Evolutionary conservation across 2,888 invertebrate genomes (phyloP), one percentile per base, ranked within the genome.

Genomic region (Alloscopus bannaensis): DNA sequence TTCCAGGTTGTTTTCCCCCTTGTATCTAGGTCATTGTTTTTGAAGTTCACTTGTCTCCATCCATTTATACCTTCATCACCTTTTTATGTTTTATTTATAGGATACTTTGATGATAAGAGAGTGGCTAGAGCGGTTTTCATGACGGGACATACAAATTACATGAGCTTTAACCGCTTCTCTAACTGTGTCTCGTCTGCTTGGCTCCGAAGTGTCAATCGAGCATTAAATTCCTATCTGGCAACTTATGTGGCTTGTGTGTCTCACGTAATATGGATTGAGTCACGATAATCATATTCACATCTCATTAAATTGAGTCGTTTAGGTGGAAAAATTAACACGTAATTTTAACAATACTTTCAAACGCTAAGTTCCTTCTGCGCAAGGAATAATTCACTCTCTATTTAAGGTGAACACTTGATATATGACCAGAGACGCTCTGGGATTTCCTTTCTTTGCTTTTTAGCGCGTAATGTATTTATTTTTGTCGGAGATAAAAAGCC

Each of bases 271-370:
- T 36, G 36, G 8, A 8, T 36, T 36, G 36, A 36, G 4, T 59
- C 18, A 3, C 31, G 45, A 50, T 55, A 50, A 50, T 45, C 40
- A 52, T 42, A 57, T 59, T 68, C 66, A 68, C 66, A 76, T 76
- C 52, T 77, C 77, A 77, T 77, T 77, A 77, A 77, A 77, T 69
- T 69, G 77, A 69, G 69, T 69, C 69, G 62, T 77, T 77, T 64
- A n/a, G n/a, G 68, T 76, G 75, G 75, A 76, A 76, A 66, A 76
- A 68, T 52, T 68, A 68, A 76, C 68, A 59, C 42, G 20, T 76
- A 60, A 66, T 28, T 8, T 24, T 4, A 45, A 45, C 18, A 4
- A 11, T 16, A 45, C 18, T 45, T 45, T 45, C 6, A 36, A 36
- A 47, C 8, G 20, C 8, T 22, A 22, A 20, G 28, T 36, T 29